These are phyloP conservation scores for Australoheros facetus DNA, from an alignment of 2,797 vertebrate species.

Conservation along the genomic window DNA sequence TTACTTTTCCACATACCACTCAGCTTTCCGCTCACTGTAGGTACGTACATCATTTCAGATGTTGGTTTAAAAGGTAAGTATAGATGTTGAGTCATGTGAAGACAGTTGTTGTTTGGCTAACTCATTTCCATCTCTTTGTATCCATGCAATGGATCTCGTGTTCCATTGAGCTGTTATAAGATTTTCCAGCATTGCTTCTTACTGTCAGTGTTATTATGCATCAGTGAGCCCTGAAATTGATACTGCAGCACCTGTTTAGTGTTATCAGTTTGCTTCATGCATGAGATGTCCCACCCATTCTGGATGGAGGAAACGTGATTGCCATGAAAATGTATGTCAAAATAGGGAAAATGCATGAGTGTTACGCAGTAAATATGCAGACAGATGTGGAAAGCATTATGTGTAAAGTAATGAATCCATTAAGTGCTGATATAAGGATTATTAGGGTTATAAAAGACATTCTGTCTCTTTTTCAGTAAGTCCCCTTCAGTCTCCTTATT, in stretches of 20 bases:
- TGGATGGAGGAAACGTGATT: background rate
- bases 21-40: background rate
- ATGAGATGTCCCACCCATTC: background rate
- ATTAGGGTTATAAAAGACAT: background rate
- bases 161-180: conserved; percentile 5
- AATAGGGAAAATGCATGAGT: background rate
- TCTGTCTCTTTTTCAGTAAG: background rate
- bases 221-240: conserved; percentile 20
- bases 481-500: background rate
- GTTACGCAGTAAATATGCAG: background rate
- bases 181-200: background rate
- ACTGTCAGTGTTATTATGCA: background rate
- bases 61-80: conserved; percentile 12
- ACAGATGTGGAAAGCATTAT: background rate
- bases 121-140: background rate
- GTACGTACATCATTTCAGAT: background rate
- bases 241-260: conserved; percentile 2
- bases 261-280: conserved; percentile 14
- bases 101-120: background rate
- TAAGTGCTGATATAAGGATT: background rate
- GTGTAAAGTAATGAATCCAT: background rate
- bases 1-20: background rate
- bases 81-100: background rate
- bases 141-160: background rate
- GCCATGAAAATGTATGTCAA: conserved; percentile 2